phyloP scores from a whole-genome alignment of 2,113 vertebrate genomes.

The Bolborhynchus lineola region DNA sequence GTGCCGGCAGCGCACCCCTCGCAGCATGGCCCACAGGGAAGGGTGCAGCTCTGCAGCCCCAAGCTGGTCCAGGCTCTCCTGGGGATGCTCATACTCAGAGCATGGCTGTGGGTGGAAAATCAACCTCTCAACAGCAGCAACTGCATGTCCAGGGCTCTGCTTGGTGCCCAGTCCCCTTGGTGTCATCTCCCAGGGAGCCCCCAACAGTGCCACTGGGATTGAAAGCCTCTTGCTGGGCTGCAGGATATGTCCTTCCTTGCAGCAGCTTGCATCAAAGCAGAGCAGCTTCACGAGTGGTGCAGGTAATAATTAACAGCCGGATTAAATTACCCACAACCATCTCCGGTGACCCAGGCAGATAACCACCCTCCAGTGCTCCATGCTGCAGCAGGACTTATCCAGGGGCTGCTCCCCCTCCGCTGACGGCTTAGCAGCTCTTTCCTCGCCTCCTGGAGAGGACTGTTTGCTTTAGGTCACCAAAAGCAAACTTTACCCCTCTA shows the following conservation, averaged over 20 bases:
- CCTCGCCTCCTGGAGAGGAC: background rate
- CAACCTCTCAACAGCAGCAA: background rate
- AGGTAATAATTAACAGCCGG: slow-evolving; percentile 44
- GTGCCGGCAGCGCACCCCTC: accelerated
- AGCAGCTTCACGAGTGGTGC: background rate
- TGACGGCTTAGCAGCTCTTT: background rate
- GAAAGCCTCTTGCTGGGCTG: background rate
- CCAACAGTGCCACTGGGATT: background rate
- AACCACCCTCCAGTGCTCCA: accelerated
- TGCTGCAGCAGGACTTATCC: background rate
- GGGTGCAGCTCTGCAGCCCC: background rate
- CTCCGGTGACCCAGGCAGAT: background rate
- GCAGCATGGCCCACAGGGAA: accelerated
- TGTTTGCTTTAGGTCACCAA: background rate
- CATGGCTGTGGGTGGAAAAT: accelerated
- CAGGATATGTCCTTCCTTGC: accelerated
- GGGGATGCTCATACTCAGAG: background rate
- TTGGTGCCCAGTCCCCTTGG: background rate
- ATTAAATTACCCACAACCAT: background rate
- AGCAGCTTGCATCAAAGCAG: background rate
- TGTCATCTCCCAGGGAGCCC: background rate
- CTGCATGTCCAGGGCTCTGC: background rate
- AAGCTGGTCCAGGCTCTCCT: accelerated
- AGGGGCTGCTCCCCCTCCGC: background rate
- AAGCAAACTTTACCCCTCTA: background rate